Base-by-base conservation (phyloP, 2,888 invertebrate species). In the Dicycla oo region DNA sequence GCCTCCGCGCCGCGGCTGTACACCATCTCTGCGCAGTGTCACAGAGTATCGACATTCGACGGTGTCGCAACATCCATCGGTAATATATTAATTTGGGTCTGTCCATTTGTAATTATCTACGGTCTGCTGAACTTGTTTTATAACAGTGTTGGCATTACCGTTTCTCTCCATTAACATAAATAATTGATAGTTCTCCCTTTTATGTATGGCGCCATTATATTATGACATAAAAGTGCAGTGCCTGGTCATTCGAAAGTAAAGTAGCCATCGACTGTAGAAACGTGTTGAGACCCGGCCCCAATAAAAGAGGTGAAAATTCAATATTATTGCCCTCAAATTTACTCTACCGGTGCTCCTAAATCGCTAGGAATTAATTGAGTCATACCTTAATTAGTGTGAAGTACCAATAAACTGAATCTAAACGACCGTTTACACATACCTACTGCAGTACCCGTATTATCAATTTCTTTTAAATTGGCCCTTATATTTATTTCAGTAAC, bases 381-480 rank as follows among this genome's bases (percentile, higher is more conserved):
- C 76, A 64, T 75, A 76, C 77, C 51, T 69, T 82, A 78, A 86
- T 85, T 84, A 85, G 45, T 80, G 86, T 75, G 82, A 71, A 85
- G 77, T 63, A 83, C 75, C 80, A 84, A 84, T 86, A 86, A 86
- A 87, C 78, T 75, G 75, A 79, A 78, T 83, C 75, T 82, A 79
- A 84, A 80, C 75, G 81, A 85, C 83, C 88, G 82, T 87, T 87
- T 86, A 84, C 86, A 88, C 87, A 87, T 81, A 26, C 43, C 66
- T 49, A 81, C 83, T 85, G 84, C 88, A 86, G 87, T 89, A 88
- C 91, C 93, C 94, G 90, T 85, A 89, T 91, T 92, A 89, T 90
- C 90, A 91, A 92, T 93, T 92, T 90, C 90, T 91, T 91, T 91
- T 91, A 93, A 93, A 94, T 93, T 91, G 92, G 89, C 91, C 90